Evolutionary conservation across 2,113 vertebrate species (phyloP).

Genomic region (Anthoscopus minutus): DNA sequence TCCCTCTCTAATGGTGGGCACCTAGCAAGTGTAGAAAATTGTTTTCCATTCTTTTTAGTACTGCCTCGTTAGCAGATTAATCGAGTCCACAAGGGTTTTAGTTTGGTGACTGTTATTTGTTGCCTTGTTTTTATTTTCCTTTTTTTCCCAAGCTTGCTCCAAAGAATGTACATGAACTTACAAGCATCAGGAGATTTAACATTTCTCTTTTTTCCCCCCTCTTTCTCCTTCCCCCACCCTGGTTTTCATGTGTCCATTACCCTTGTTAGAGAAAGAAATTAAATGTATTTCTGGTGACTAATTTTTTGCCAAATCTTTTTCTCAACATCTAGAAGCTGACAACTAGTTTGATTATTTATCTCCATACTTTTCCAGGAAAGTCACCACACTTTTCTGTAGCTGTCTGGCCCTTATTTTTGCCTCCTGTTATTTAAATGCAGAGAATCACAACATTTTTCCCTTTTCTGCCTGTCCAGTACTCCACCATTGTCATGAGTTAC

Average conservation of each 20-base stretch:
- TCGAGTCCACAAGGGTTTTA: not conserved
- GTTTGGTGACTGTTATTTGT: not conserved
- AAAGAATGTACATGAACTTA: not conserved
- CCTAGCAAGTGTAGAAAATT: not conserved
- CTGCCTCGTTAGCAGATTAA: not conserved
- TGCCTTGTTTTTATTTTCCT: not conserved
- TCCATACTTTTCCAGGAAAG: not conserved
- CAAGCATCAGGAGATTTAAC: not conserved
- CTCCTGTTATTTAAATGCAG: not conserved
- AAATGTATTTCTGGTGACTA: not conserved
- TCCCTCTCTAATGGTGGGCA: not conserved
- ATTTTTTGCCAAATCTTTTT: not conserved
- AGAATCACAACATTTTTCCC: not conserved
- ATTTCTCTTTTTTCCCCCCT: rapidly evolving
- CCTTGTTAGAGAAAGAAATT: not conserved
- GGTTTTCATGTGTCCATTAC: not conserved
- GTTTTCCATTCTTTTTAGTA: not conserved
- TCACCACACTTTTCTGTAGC: not conserved
- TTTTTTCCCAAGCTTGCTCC: not conserved
- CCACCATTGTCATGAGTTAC: not conserved
- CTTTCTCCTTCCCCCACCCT: rapidly evolving
- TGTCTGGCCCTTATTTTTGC: not conserved
- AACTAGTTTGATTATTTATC: not conserved
- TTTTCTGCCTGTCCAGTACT: not conserved
- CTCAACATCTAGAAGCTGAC: not conserved